Evolutionary conservation across 2,888 invertebrate species (phyloP).

Genomic region (Pandemis cinnamomeana): DNA sequence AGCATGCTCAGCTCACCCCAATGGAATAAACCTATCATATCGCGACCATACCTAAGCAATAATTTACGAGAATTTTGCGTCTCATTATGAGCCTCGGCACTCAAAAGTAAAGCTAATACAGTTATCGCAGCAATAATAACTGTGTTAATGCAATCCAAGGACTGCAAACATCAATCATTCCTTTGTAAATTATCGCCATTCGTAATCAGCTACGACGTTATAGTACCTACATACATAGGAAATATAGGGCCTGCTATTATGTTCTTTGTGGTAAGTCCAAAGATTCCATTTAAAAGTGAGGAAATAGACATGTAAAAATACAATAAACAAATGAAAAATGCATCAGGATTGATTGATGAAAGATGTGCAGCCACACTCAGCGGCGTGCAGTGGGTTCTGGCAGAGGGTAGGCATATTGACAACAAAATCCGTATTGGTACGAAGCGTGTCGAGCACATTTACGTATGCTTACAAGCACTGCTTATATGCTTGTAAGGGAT

Average conservation of each 20-base stretch:
- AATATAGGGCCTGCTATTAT: not conserved
- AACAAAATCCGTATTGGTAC: too few species aligned
- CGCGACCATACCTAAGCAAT: not conserved
- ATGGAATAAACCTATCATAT: not conserved
- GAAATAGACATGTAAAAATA: not conserved
- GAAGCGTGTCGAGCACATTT: too few species aligned
- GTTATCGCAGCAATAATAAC: constrained; percentile 12
- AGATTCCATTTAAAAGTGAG: not conserved
- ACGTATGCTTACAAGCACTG: too few species aligned
- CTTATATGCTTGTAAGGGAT: too few species aligned
- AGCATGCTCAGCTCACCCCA: too few species aligned
- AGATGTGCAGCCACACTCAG: too few species aligned
- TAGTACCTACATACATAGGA: not conserved
- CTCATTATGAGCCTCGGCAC: not conserved
- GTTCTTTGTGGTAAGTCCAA: too few species aligned
- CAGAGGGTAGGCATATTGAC: too few species aligned
- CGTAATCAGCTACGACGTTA: constrained; percentile 9
- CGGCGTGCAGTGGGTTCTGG: too few species aligned
- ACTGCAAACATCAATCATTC: constrained; percentile 25
- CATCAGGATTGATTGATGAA: too few species aligned
- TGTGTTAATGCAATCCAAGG: constrained; percentile 13
- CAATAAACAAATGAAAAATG: too few species aligned
- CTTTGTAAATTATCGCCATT: constrained; percentile 7
- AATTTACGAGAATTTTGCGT: not conserved
- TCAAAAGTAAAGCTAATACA: constrained; percentile 9